Percentiles rank a stretch among this genome's conserved stretches.
Conservation (phyloP, 2,888 invertebrate genomes). For the Liposcelis brunnea region DNA sequence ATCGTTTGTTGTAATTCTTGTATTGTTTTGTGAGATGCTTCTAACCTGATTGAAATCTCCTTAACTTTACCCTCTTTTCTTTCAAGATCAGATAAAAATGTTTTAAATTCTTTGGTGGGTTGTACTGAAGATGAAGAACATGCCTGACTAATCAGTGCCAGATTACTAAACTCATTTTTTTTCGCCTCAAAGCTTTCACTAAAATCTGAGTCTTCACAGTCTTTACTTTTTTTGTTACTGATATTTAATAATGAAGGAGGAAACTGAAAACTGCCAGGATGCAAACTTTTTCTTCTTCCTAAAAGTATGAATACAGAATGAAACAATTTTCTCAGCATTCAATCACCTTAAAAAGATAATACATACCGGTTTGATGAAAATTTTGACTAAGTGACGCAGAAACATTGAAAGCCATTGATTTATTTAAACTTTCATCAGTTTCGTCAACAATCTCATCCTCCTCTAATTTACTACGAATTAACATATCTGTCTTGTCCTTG, state of each 20-base stretch:
- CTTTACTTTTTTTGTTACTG: too few species aligned
- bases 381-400: neutral
- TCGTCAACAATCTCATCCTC: neutral
- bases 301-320: constrained; percentile 5
- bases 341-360: neutral
- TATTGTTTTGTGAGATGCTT: constrained; percentile 47
- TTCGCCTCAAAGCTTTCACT: constrained; percentile 12
- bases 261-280: constrained; percentile 20
- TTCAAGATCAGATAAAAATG: constrained; percentile 26
- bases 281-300: constrained; percentile 26
- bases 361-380: neutral
- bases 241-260: neutral
- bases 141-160: too few species aligned
- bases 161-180: constrained; percentile 28
- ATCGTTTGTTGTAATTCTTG: constrained; percentile 51
- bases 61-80: constrained; percentile 26
- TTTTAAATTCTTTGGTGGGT: constrained; percentile 32
- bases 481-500: constrained; percentile 46
- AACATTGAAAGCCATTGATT: neutral
- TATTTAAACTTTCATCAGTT: neutral
- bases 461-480: neutral
- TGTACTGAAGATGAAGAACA: too few species aligned
- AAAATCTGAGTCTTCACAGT: too few species aligned
- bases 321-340: neutral
- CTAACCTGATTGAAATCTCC: too few species aligned